Evolutionary conservation across 2,888 invertebrate species (phyloP).

Genomic region (Neoaliturus tenellus): DNA sequence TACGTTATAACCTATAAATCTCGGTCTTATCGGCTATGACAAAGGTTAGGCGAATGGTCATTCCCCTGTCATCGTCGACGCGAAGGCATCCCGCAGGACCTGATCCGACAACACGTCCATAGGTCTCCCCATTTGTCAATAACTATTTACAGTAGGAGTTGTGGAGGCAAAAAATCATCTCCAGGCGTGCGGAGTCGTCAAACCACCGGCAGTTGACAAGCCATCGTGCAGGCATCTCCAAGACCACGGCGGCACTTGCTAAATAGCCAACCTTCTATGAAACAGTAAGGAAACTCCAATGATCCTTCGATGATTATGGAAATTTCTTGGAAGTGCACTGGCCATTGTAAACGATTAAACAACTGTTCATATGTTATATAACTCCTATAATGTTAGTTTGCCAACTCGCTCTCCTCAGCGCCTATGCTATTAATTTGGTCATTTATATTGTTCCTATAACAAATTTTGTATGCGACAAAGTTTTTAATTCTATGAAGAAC

Average conservation of each 20-base stretch:
- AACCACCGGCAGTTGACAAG: background rate
- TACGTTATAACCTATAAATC: background rate
- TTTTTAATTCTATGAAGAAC: too few species aligned
- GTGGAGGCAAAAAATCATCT: background rate
- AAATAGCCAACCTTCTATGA: background rate
- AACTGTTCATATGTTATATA: too few species aligned
- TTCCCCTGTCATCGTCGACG: background rate
- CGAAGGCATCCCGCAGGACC: background rate
- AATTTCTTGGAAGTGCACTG: background rate
- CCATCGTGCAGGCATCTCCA: background rate
- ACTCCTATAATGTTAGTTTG: too few species aligned
- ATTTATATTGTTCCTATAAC: too few species aligned
- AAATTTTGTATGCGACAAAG: too few species aligned
- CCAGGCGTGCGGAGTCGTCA: background rate
- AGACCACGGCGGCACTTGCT: background rate
- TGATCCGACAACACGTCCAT: background rate
- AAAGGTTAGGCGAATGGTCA: background rate
- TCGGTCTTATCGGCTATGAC: background rate
- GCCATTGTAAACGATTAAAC: too few species aligned
- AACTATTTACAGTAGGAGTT: background rate
- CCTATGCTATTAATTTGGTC: too few species aligned
- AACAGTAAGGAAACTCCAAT: conserved; percentile 3
- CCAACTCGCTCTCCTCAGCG: too few species aligned
- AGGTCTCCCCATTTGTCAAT: conserved; percentile 21
- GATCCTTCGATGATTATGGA: background rate